Evolutionary conservation across 2,888 invertebrate species (phyloP).

Genomic region (Xanthorhoe spadicearia): DNA sequence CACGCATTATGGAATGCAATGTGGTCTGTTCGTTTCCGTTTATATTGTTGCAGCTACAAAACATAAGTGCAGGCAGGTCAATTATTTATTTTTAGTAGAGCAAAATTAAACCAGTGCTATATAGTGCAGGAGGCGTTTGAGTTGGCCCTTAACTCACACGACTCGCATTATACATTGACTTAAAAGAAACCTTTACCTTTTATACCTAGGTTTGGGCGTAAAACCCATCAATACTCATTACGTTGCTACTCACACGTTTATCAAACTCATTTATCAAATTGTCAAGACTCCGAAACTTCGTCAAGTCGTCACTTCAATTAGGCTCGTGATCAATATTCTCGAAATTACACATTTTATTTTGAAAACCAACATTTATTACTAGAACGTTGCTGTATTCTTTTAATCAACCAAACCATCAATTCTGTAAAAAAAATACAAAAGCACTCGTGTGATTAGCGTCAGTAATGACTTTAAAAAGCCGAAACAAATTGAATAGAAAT

Average conservation of each 20-base stretch:
- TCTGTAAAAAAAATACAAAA: constrained; percentile 52
- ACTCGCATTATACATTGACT: not conserved
- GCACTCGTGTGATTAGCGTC: constrained; percentile 57
- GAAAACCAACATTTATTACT: constrained; percentile 19
- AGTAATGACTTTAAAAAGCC: not conserved
- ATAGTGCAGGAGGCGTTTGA: too few relatives aligned
- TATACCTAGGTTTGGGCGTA: not conserved
- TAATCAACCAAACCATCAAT: constrained; percentile 48
- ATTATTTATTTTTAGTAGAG: constrained; percentile 18
- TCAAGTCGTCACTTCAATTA: constrained; percentile 17
- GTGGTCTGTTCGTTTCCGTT: constrained; percentile 67
- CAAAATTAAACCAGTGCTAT: not conserved
- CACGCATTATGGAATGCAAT: constrained; percentile 69
- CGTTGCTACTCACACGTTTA: not conserved
- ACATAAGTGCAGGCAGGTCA: constrained; percentile 4
- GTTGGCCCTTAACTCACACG: too few relatives aligned
- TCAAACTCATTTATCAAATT: constrained; percentile 2
- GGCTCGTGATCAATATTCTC: constrained; percentile 15
- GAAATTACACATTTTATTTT: constrained; percentile 38
- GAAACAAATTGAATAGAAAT: too few relatives aligned
- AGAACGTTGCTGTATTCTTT: constrained; percentile 36
- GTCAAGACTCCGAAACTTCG: constrained; percentile 2
- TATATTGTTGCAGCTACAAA: constrained; percentile 25
- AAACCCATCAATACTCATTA: not conserved
- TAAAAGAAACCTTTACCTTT: too few relatives aligned